Evolutionary conservation across 2,113 vertebrate genomes (phyloP), one percentile per base, ranked within the genome.

Genomic region (Stigmatopora nigra): DNA sequence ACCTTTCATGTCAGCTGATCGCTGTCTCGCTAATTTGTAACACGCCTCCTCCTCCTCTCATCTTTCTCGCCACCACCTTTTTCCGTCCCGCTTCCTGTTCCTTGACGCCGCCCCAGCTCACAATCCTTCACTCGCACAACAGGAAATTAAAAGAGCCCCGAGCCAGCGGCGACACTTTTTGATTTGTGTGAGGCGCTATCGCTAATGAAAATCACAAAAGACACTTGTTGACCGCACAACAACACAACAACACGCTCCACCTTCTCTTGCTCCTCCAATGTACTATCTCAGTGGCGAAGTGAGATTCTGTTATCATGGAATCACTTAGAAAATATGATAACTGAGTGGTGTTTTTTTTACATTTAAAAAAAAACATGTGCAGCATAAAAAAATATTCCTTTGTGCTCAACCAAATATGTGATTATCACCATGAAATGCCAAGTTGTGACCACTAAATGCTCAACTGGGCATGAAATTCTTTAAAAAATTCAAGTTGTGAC

Each of bases 61-160:
- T 41, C 64, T 17, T 75, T 65, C 60, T 70, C 72, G 70, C 38
- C 59, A 45, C 13, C 22, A 63, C 57, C 72, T 85, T 84, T 84
- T 84, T 56, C 53, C 53, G 3, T 85, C 82, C 20, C 35, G 63
- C 77, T 83, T 87, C 85, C 83, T 82, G 85, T 82, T 82, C 77
- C 73, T 68, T 62, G 16, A 48, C 46, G 48, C 72, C 64, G 74
- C 53, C 78, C 78, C 70, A 78, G 22, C 53, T 56, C 69, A 67
- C 78, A 77, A 81, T 87, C 82, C 83, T 86, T 85, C 80, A 82
- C 60, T 65, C 64, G 60, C 73, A 79, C 80, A 84, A 87, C 85
- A 87, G 85, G 85, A 87, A 86, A 87, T 87, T 78, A 87, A 87
- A 87, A 77, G 70, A 75, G 71, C 75, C 80, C 71, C 31, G 53